Percentiles rank a stretch among this genome's conserved stretches.
Conservation (phyloP, 1,140 invertebrate genomes). For the Rhizoglyphus robini region DNA sequence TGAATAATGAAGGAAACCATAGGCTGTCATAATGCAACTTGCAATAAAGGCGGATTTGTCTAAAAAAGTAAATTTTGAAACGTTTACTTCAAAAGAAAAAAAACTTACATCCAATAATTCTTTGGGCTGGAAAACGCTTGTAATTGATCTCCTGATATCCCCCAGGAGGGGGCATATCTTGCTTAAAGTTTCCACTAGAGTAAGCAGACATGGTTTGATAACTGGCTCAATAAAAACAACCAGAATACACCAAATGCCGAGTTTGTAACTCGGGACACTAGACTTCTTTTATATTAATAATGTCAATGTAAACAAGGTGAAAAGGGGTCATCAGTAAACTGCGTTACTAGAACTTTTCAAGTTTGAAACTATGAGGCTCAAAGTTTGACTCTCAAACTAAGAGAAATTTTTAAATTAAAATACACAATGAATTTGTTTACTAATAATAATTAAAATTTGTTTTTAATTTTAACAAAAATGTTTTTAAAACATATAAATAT, state of each 20-base stretch:
- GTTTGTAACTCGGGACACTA: too few relatives aligned
- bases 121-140: constrained; percentile 50
- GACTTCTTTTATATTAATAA: too few relatives aligned
- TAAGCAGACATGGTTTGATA: neutral
- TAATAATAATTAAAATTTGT: too few relatives aligned
- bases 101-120: constrained; percentile 39
- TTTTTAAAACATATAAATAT: too few relatives aligned
- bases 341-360: neutral
- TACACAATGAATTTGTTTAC: too few relatives aligned
- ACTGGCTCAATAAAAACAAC: neutral
- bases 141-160: constrained; percentile 61
- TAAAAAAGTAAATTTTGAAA: neutral
- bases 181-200: constrained; percentile 30
- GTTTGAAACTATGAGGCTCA: neutral
- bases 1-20: constrained; percentile 15
- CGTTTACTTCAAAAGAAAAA: constrained; percentile 21
- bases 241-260: neutral
- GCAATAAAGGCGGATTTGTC: neutral
- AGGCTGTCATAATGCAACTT: neutral
- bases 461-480: too few relatives aligned
- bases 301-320: constrained; percentile 7
- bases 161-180: constrained; percentile 71
- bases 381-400: too few relatives aligned
- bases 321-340: neutral
- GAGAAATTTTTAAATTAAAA: too few relatives aligned